These are phyloP conservation scores for Folsomia manolachei DNA, from an alignment of 2,888 invertebrate species.

Conservation along the genomic window DNA sequence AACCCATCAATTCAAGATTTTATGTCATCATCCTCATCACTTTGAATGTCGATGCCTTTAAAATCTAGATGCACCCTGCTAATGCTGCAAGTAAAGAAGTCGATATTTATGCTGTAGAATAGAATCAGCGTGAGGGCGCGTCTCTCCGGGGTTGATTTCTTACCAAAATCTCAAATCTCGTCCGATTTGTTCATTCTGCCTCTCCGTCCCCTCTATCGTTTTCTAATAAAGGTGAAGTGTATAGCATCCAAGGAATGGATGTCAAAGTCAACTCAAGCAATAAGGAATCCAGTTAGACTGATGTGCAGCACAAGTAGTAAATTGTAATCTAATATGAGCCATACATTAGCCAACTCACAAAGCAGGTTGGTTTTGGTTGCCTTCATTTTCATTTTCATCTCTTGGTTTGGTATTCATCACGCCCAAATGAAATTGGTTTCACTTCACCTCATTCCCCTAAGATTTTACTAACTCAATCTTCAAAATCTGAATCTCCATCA, in stretches of 20 bases:
- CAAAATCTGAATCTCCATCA: neutral
- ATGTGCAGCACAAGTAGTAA: neutral
- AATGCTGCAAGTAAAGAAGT: too few species aligned
- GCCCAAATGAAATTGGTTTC: constrained; percentile 18
- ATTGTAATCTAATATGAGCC: constrained; percentile 9
- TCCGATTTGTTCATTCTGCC: too few species aligned
- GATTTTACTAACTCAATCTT: neutral
- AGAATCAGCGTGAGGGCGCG: too few species aligned
- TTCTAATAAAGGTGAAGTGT: too few species aligned
- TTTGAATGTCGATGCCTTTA: neutral
- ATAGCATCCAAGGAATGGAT: too few species aligned
- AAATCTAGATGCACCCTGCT: neutral
- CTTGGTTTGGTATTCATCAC: constrained; percentile 11
- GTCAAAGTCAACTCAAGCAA: neutral
- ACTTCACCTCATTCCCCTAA: neutral
- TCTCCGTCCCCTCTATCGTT: too few species aligned
- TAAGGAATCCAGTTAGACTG: too few species aligned
- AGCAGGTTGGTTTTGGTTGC: neutral
- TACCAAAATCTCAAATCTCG: too few species aligned
- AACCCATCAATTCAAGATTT: neutral
- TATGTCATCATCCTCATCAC: neutral
- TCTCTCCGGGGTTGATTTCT: too few species aligned
- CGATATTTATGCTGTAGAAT: too few species aligned
- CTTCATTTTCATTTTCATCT: too few species aligned
- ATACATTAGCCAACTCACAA: neutral